phyloP scores from a whole-genome alignment of 2,888 invertebrate genomes.

The Drosophila demipolita region DNA sequence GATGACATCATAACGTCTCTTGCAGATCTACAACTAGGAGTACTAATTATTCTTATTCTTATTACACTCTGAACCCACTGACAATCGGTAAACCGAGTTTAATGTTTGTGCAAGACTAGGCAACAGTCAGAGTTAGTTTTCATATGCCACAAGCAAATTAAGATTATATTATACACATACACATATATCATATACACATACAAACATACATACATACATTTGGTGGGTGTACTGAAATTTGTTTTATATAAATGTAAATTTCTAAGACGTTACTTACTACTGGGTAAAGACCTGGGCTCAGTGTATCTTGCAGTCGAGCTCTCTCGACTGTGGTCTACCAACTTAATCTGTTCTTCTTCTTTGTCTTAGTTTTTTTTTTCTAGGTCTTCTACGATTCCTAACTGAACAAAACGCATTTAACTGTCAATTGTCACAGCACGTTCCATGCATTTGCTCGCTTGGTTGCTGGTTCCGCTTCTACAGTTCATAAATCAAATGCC shows the following conservation, averaged over 20 bases:
- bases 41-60: not conserved
- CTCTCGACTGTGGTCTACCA: not conserved
- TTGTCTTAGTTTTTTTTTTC: constrained; percentile 18
- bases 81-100: not conserved
- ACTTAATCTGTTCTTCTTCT: constrained; percentile 4
- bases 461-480: constrained; percentile 40
- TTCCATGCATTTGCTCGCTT: constrained; percentile 51
- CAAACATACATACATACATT: not conserved
- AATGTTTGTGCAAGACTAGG: not conserved
- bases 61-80: not conserved
- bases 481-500: constrained; percentile 24
- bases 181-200: not conserved
- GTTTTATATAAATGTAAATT: not conserved
- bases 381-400: constrained; percentile 17
- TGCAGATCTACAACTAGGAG: constrained; percentile 2
- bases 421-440: constrained; percentile 70
- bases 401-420: constrained; percentile 69
- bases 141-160: no score
- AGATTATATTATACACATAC: not conserved
- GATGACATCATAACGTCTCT: constrained; percentile 44
- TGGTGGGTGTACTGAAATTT: not conserved
- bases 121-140: not conserved
- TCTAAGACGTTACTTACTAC: not conserved
- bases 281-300: not conserved
- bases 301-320: not conserved